Percentiles rank a stretch among this genome's conserved stretches.
These are phyloP conservation scores for Cheilinus undulatus DNA, from an alignment of 2,113 vertebrate genomes.

Conservation along the genomic window DNA sequence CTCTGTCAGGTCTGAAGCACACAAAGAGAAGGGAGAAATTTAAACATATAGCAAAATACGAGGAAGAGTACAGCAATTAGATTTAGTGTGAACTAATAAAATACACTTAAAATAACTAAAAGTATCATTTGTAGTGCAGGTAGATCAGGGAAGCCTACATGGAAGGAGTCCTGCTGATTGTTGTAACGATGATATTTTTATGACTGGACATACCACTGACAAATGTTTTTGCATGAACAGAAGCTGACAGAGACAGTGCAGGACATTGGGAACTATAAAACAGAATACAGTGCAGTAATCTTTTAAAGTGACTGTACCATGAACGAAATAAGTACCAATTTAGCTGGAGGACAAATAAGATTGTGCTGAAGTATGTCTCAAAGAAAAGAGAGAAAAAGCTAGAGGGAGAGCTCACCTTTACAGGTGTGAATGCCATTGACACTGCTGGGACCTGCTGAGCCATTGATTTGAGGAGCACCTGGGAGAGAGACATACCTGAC, in stretches of 20 bases:
- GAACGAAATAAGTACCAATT: neutral
- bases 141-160: neutral
- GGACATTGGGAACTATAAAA: neutral
- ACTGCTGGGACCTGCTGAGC: conserved; percentile 86
- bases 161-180: neutral
- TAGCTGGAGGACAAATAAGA: neutral
- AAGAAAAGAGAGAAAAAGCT: neutral
- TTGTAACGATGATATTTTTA: neutral
- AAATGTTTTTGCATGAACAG: conserved; percentile 23
- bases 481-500: conserved; percentile 69
- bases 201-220: conserved; percentile 8
- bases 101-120: too few species aligned
- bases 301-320: neutral
- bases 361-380: neutral
- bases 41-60: neutral
- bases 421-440: conserved; percentile 99
- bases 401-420: conserved; percentile 91
- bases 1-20: conserved; percentile 90
- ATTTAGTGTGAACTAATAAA: neutral
- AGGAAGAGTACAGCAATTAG: neutral
- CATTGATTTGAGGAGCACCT: conserved; percentile 84
- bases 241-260: conserved; percentile 29
- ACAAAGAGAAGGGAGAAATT: neutral
- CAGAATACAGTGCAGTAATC: neutral
- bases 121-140: neutral